Conservation (phyloP, 2,113 vertebrate genomes). For the Lonchura striata region DNA sequence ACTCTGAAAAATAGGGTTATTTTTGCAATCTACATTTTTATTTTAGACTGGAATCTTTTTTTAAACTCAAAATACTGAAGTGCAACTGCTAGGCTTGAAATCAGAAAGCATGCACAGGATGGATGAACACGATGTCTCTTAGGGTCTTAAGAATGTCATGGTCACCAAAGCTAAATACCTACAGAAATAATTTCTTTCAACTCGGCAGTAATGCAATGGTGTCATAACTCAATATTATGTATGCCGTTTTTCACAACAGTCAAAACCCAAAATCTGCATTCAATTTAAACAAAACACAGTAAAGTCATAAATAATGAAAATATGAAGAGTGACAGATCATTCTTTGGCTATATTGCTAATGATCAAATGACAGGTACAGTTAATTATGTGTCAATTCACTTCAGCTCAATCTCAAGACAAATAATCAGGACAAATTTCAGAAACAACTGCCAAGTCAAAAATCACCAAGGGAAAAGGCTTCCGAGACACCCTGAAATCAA, state of each 20-base stretch:
- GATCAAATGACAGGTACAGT: neutral
- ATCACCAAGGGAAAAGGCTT: neutral
- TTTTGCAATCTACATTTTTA: neutral
- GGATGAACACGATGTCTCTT: accelerated
- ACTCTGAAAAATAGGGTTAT: neutral
- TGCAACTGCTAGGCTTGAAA: neutral
- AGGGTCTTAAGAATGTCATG: neutral
- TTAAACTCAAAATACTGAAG: neutral
- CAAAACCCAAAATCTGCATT: neutral
- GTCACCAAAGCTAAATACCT: neutral
- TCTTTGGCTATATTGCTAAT: neutral
- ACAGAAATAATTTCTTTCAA: neutral
- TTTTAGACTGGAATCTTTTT: neutral
- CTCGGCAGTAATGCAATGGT: neutral
- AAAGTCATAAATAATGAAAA: neutral
- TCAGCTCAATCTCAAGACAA: neutral
- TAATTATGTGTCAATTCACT: neutral
- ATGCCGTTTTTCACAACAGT: neutral
- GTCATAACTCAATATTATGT: neutral
- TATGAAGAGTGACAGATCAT: neutral
- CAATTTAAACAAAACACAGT: neutral
- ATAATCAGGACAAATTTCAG: neutral
- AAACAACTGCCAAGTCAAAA: neutral
- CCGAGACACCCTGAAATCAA: neutral
- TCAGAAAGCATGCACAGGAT: neutral